Percentiles rank a stretch among this genome's conserved stretches.
These are phyloP conservation scores for Leptosomus discolor DNA, from an alignment of 2,113 vertebrate species.

Conservation along the genomic window DNA sequence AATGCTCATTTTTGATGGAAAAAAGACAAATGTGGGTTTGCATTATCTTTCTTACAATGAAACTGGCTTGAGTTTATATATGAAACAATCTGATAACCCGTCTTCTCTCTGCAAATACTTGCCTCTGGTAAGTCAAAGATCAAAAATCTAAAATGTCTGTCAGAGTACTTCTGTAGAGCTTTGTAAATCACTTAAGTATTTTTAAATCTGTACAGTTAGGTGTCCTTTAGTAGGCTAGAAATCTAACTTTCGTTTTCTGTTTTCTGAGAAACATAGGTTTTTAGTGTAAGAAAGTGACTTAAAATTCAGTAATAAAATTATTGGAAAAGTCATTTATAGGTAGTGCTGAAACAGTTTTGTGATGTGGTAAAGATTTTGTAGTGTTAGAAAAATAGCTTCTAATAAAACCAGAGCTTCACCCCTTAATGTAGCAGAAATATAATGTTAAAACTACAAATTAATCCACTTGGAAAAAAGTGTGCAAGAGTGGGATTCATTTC, in stretches of 20 bases:
- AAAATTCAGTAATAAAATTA: not conserved
- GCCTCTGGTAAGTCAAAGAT: not conserved
- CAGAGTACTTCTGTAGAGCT: not conserved
- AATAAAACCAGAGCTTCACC: not conserved
- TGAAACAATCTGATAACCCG: not conserved
- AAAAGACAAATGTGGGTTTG: not conserved
- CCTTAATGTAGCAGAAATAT: not conserved
- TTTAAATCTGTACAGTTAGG: not conserved
- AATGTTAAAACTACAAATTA: not conserved
- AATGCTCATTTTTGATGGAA: not conserved
- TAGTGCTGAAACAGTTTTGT: not conserved
- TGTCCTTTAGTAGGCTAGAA: not conserved
- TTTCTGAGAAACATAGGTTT: not conserved
- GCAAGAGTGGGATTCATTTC: not conserved
- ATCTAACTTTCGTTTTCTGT: not conserved
- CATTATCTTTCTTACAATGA: not conserved
- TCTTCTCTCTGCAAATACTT: constrained; percentile 9
- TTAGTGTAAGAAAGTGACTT: not conserved
- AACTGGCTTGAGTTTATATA: not conserved
- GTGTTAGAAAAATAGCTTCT: not conserved
- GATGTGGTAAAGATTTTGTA: not conserved
- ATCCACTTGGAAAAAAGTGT: not conserved
- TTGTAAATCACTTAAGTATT: not conserved
- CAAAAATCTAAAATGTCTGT: not conserved
- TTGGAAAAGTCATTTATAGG: not conserved